phyloP scores from a whole-genome alignment of 1,140 invertebrate genomes.

The Oncopeltus fasciatus region DNA sequence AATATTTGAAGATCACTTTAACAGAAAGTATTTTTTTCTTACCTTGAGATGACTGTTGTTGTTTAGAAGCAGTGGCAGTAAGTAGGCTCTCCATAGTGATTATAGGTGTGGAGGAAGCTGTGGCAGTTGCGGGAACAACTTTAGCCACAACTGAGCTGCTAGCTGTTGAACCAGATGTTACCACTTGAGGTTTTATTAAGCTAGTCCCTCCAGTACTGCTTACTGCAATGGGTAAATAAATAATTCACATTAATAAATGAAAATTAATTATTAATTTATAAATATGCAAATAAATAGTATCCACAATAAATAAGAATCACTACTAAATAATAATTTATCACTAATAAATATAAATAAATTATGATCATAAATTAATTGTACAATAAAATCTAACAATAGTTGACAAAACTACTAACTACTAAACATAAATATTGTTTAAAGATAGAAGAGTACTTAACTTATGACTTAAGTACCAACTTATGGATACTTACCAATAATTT shows the following conservation, averaged over 20 bases:
- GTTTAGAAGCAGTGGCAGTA: conserved; percentile 34
- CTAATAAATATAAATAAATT: too few relatives aligned
- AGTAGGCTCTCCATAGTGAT: conserved; percentile 47
- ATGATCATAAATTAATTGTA: too few relatives aligned
- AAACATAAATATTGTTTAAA: too few relatives aligned
- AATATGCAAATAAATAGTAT: too few relatives aligned
- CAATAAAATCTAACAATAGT: too few relatives aligned
- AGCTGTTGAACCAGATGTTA: background rate
- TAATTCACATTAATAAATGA: background rate
- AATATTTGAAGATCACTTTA: background rate
- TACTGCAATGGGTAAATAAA: background rate
- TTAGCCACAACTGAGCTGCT: conserved; percentile 14
- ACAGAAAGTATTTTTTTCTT: too few relatives aligned
- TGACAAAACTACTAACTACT: too few relatives aligned
- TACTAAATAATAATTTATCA: too few relatives aligned
- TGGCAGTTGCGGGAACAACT: conserved; percentile 21
- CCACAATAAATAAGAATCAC: too few relatives aligned
- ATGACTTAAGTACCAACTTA: too few relatives aligned
- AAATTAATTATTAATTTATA: background rate
- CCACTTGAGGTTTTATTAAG: conserved; percentile 21
- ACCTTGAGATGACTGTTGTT: conserved; percentile 32
- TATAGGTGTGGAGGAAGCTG: conserved; percentile 27
- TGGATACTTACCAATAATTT: too few relatives aligned
- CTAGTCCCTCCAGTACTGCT: conserved; percentile 7
- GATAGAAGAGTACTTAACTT: too few relatives aligned